These are phyloP conservation scores for Geotrypetes seraphini DNA, from an alignment of 2,797 vertebrate genomes.

Conservation along the genomic window DNA sequence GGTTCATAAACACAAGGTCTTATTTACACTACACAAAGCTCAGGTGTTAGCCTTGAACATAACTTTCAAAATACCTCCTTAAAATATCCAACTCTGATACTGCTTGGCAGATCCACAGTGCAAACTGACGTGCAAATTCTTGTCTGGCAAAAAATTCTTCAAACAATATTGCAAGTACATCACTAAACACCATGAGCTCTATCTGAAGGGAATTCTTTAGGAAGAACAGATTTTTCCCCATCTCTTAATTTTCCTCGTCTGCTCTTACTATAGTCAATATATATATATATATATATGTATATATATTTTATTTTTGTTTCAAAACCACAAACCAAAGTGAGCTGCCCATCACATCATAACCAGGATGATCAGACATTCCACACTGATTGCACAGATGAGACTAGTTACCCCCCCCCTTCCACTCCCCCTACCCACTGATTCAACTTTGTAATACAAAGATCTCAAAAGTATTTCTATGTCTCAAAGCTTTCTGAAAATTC, in stretches of 20 bases:
- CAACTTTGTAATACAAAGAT: constrained; percentile 84
- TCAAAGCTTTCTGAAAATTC: constrained; percentile 87
- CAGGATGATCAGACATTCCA: constrained; percentile 62
- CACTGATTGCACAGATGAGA: constrained; percentile 84
- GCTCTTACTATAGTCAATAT: constrained; percentile 46
- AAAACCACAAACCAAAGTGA: constrained; percentile 77
- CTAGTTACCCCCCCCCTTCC: too few relatives aligned
- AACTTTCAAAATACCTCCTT: constrained; percentile 61
- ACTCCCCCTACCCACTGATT: constrained; percentile 68
- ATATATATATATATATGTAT: constrained; percentile 58
- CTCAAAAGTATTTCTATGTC: constrained; percentile 85
- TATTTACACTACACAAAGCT: constrained; percentile 95
- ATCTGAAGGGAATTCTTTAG: constrained; percentile 87
- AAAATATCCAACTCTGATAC: constrained; percentile 47
- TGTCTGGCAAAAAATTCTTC: constrained; percentile 73
- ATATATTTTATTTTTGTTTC: constrained; percentile 58
- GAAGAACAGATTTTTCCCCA: constrained; percentile 87
- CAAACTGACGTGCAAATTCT: constrained; percentile 60
- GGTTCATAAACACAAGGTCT: constrained; percentile 72
- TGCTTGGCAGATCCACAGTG: constrained; percentile 56
- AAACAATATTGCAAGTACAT: constrained; percentile 85
- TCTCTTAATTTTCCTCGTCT: constrained; percentile 73
- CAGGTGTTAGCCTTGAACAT: constrained; percentile 72
- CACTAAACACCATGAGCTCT: constrained; percentile 88
- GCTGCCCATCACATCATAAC: constrained; percentile 66